Evolutionary conservation across 2,113 vertebrate genomes (phyloP).

Genomic region (Bucco capensis): DNA sequence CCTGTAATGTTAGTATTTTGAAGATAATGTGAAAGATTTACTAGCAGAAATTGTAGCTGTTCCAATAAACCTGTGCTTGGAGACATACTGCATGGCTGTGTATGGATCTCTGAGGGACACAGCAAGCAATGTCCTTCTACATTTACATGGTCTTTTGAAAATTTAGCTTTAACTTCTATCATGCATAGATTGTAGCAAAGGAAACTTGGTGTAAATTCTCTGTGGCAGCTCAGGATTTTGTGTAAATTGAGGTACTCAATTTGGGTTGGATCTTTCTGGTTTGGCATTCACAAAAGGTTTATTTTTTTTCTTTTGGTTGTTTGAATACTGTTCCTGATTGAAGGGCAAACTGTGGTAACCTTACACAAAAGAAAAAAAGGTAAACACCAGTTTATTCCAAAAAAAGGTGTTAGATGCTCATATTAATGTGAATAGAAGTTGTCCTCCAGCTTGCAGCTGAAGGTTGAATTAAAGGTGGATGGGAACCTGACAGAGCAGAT

Average conservation of each 20-base stretch:
- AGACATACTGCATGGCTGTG: not conserved
- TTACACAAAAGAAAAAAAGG: not conserved
- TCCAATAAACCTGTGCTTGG: not conserved
- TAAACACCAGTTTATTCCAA: not conserved
- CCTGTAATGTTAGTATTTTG: not conserved
- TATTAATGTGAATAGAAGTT: not conserved
- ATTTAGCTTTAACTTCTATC: not conserved
- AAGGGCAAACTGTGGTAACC: not conserved
- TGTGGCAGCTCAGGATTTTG: not conserved
- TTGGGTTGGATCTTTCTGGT: not conserved
- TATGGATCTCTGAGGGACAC: not conserved
- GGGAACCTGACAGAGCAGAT: not conserved
- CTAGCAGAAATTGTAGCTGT: not conserved
- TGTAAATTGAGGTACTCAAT: not conserved
- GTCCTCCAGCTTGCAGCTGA: not conserved
- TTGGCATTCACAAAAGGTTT: not conserved
- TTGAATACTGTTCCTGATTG: not conserved
- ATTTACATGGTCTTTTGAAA: not conserved
- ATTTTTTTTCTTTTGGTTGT: not conserved
- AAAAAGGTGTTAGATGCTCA: not conserved
- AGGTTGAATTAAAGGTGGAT: not conserved
- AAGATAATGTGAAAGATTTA: not conserved
- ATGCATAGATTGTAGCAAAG: not conserved
- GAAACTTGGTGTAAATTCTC: not conserved
- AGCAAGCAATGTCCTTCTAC: not conserved